These are phyloP conservation scores for Mythimna impura DNA, from an alignment of 2,888 invertebrate genomes.

Conservation along the genomic window DNA sequence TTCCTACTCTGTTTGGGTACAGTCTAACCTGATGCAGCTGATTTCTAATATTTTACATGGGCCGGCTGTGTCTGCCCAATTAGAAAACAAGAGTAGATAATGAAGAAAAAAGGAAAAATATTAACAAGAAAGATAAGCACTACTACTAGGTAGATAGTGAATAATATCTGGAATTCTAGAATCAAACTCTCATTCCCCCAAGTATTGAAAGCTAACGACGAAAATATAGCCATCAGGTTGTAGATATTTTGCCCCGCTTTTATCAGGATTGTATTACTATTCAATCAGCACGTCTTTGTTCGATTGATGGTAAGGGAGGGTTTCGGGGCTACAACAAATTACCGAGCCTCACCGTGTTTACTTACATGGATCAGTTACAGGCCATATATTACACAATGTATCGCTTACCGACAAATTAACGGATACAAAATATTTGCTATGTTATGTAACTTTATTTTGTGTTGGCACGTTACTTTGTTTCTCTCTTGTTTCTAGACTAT, in stretches of 20 bases:
- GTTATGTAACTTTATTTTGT: constrained; percentile 47
- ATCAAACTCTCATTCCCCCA: constrained; percentile 17
- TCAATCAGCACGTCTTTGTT: constrained; percentile 82
- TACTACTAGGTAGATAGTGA: not conserved
- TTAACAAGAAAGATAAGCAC: not conserved
- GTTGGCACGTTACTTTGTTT: constrained; percentile 43
- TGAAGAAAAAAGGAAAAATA: not conserved
- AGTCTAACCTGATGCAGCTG: no score
- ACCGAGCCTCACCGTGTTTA: constrained; percentile 72
- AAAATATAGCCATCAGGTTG: constrained; percentile 38
- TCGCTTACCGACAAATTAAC: constrained; percentile 81
- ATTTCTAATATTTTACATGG: no score
- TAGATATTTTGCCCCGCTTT: constrained; percentile 71
- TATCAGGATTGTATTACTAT: constrained; percentile 80
- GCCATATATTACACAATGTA: constrained; percentile 74
- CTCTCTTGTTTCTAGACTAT: constrained; percentile 30
- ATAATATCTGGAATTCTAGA: constrained; percentile 12
- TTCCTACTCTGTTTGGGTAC: no score
- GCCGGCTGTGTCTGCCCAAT: no score
- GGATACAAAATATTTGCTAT: constrained; percentile 74
- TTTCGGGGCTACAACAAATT: constrained; percentile 78
- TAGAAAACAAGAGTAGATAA: not conserved
- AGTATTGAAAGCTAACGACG: constrained; percentile 40
- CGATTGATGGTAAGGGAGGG: constrained; percentile 73
- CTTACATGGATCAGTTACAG: constrained; percentile 76